Conservation (phyloP, 2,888 invertebrate species). For the Isotomurus palustris region DNA sequence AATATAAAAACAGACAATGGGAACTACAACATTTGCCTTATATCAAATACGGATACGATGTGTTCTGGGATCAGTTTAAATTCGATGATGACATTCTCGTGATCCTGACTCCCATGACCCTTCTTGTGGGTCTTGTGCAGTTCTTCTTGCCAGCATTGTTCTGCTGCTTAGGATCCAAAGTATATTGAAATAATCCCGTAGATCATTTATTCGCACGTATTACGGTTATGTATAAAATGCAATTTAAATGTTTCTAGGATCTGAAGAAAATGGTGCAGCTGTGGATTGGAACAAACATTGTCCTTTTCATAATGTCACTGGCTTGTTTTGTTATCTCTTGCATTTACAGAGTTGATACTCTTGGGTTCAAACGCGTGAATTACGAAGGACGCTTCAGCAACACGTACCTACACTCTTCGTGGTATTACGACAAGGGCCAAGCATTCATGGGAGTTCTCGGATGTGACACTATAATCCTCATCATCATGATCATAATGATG, state of each 20-base stretch:
- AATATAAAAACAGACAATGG: slow-evolving; percentile 31
- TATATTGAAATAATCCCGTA: background rate
- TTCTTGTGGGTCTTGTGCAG: slow-evolving; percentile 29
- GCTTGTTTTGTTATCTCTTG: slow-evolving; percentile 24
- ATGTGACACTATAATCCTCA: slow-evolving; percentile 27
- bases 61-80: slow-evolving; percentile 34
- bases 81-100: slow-evolving; percentile 33
- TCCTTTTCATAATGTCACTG: slow-evolving; percentile 16
- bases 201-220: background rate
- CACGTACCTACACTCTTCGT: slow-evolving; percentile 24
- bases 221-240: background rate
- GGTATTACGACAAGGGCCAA: slow-evolving; percentile 32
- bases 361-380: slow-evolving; percentile 24
- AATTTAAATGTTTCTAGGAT: slow-evolving; percentile 11
- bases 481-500: slow-evolving; percentile 24
- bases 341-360: slow-evolving; percentile 26
- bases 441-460: slow-evolving; percentile 23
- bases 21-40: slow-evolving; percentile 25
- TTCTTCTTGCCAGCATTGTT: slow-evolving; percentile 27
- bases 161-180: slow-evolving; percentile 27
- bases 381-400: slow-evolving; percentile 17
- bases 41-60: slow-evolving; percentile 22
- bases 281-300: slow-evolving; percentile 29
- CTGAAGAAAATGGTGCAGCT: slow-evolving; percentile 24
- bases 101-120: slow-evolving; percentile 24